Evolutionary conservation across 2,888 invertebrate genomes (phyloP).

Genomic region (Pogonocherus hispidulus): DNA sequence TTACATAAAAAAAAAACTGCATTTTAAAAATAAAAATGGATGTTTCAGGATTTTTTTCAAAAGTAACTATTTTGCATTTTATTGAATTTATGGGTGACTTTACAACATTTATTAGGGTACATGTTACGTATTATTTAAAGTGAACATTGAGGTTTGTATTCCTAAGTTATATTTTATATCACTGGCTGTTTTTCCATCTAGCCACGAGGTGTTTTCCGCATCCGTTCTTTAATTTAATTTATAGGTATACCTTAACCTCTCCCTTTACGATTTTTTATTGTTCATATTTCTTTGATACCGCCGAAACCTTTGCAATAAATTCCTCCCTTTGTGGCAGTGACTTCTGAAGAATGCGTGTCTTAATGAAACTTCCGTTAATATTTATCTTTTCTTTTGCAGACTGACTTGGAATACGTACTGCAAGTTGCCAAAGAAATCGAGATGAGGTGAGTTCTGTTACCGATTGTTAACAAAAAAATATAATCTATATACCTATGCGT

Average conservation of each 20-base stretch:
- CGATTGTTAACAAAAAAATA: no score
- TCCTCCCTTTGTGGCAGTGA: background rate
- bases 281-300: background rate
- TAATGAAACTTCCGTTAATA: background rate
- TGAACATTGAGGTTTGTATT: no score
- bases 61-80: no score
- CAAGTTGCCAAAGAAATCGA: slow-evolving; percentile 84
- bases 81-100: no score
- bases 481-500: no score
- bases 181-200: background rate
- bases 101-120: no score
- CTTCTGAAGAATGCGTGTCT: background rate
- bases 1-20: no score
- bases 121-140: no score
- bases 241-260: background rate
- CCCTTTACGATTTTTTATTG: background rate
- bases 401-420: slow-evolving; percentile 81
- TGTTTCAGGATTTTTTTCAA: no score
- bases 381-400: slow-evolving; percentile 70
- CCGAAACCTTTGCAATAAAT: background rate
- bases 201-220: background rate
- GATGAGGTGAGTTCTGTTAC: slow-evolving; percentile 79
- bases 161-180: no score
- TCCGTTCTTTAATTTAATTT: background rate
- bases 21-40: no score